Conservation (phyloP, 2,113 vertebrate genomes). For the Phalacrocorax aristotelis region DNA sequence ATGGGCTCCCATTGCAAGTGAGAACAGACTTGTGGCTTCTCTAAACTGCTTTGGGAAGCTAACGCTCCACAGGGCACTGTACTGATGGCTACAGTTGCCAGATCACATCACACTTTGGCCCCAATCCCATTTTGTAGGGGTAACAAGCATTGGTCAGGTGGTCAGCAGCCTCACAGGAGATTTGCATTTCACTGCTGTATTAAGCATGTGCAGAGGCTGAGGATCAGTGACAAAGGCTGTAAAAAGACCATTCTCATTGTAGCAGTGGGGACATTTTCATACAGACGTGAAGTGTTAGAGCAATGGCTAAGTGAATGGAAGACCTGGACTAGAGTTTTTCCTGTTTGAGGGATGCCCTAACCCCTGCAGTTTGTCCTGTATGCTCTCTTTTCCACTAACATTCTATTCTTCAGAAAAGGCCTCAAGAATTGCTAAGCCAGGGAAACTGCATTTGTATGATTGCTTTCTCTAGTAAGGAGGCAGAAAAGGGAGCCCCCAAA, state of each 20-base stretch:
- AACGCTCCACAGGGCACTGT: not conserved
- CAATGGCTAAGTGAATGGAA: not conserved
- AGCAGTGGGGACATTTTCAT: not conserved
- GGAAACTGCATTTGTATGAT: not conserved
- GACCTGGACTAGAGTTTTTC: not conserved
- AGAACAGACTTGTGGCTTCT: not conserved
- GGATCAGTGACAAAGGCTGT: not conserved
- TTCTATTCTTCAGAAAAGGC: not conserved
- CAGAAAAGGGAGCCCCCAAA: not conserved
- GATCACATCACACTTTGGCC: not conserved
- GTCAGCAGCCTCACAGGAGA: not conserved
- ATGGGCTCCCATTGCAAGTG: not conserved
- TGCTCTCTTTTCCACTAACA: not conserved
- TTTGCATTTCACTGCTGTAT: not conserved
- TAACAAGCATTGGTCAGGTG: not conserved
- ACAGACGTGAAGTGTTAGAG: not conserved
- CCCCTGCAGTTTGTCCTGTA: not conserved
- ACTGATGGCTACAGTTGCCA: not conserved
- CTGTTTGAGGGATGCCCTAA: not conserved
- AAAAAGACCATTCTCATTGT: not conserved
- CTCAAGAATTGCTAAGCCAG: not conserved
- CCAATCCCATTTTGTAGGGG: not conserved
- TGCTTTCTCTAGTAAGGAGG: not conserved
- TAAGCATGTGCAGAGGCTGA: not conserved
- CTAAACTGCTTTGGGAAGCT: not conserved